These are phyloP conservation scores for Zaprionus africanus DNA, from an alignment of 1,140 invertebrate genomes.

Conservation along the genomic window DNA sequence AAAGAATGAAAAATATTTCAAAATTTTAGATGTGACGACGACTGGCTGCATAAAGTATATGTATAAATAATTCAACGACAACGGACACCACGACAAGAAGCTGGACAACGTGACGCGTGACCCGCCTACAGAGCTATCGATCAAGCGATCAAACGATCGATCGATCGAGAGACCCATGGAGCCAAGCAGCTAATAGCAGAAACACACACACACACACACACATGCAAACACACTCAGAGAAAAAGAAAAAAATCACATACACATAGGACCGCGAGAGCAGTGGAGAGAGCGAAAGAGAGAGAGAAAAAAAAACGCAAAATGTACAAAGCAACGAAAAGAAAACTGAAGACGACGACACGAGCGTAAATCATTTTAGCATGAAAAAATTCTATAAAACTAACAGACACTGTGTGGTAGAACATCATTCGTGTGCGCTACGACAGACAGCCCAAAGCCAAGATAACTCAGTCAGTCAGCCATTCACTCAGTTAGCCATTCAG, in stretches of 20 bases:
- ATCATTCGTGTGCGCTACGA: conserved; percentile 77
- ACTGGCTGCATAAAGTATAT: conserved; percentile 61
- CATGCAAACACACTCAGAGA: conserved; percentile 4
- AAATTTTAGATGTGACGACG: conserved; percentile 48
- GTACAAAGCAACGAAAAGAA: conserved; percentile 76
- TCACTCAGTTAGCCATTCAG: conserved; percentile 19
- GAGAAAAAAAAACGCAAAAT: conserved; percentile 61
- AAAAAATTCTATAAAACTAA: conserved; percentile 84
- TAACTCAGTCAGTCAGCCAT: conserved; percentile 34
- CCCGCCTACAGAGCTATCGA: conserved; percentile 76
- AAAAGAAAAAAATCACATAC: conserved; percentile 22
- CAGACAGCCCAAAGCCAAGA: conserved; percentile 54
- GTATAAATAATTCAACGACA: conserved; percentile 73
- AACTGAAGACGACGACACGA: conserved; percentile 80
- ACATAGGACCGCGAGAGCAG: conserved; percentile 9
- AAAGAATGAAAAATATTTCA: conserved; percentile 12
- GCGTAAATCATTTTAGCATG: conserved; percentile 82
- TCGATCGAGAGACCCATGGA: conserved; percentile 33
- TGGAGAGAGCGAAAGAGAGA: conserved; percentile 38
- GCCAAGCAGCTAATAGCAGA: conserved; percentile 35
- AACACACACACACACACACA: conserved; percentile 21
- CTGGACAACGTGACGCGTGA: conserved; percentile 71
- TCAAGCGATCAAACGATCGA: conserved; percentile 57
- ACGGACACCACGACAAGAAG: conserved; percentile 37
- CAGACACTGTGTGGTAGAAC: conserved; percentile 76